Evolutionary conservation across 2,888 invertebrate species (phyloP).

Genomic region (Drosophila antonietae): DNA sequence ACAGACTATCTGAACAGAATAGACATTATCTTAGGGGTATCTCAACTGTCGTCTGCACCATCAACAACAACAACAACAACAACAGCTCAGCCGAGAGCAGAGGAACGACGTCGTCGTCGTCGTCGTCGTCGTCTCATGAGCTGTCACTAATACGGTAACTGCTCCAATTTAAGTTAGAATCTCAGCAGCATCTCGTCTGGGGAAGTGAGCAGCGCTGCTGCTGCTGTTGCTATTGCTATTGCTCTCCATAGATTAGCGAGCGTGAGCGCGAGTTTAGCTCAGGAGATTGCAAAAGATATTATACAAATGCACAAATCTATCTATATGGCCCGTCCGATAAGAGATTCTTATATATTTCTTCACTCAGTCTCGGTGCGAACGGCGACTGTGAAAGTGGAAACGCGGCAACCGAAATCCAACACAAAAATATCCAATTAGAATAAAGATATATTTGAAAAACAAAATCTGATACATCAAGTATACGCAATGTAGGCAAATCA

Average conservation of each 20-base stretch:
- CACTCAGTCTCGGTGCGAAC: slow-evolving; percentile 83
- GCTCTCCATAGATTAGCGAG: slow-evolving; percentile 46
- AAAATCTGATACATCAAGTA: slow-evolving; percentile 6
- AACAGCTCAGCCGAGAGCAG: slow-evolving; percentile 17
- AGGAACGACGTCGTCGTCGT: background rate
- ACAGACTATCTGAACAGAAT: slow-evolving; percentile 16
- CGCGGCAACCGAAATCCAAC: slow-evolving; percentile 28
- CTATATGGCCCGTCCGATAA: slow-evolving; percentile 80
- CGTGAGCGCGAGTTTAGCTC: slow-evolving; percentile 42
- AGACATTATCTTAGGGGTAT: slow-evolving; percentile 63
- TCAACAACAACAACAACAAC: slow-evolving; percentile 38
- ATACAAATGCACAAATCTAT: slow-evolving; percentile 68
- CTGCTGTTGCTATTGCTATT: background rate
- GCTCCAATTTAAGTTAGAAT: slow-evolving; percentile 73
- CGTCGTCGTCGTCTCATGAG: slow-evolving; percentile 36
- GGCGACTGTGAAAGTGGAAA: slow-evolving; percentile 70
- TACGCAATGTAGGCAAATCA: slow-evolving; percentile 27
- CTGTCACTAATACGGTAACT: slow-evolving; percentile 59
- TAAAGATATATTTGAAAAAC: background rate
- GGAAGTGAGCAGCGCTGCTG: slow-evolving; percentile 37
- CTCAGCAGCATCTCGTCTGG: slow-evolving; percentile 38
- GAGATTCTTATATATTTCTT: slow-evolving; percentile 47
- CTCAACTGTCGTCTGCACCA: slow-evolving; percentile 46
- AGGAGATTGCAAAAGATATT: slow-evolving; percentile 71
- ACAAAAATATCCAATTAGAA: background rate